Evolutionary conservation across 1,140 invertebrate species (phyloP).

Genomic region (Papilio dardanus): DNA sequence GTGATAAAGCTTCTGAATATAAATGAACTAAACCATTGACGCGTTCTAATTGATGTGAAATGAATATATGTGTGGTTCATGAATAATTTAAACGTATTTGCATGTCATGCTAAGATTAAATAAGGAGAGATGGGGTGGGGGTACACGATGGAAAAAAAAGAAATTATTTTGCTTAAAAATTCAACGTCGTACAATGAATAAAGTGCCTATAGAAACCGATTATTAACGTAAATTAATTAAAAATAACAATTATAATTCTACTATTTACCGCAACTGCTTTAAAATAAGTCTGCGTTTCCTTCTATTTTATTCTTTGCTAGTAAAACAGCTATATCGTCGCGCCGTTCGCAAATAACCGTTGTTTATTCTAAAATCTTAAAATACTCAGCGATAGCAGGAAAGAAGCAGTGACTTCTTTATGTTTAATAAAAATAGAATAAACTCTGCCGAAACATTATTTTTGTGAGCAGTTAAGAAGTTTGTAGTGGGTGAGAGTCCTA

Average conservation of each 20-base stretch:
- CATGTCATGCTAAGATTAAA: too few relatives aligned
- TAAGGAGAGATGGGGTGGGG: too few relatives aligned
- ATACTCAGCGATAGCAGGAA: constrained; percentile 28
- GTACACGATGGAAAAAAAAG: too few relatives aligned
- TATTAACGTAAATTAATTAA: neutral
- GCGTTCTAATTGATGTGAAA: neutral
- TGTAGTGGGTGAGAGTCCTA: constrained; percentile 12
- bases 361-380: constrained; percentile 16
- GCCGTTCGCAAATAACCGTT: constrained; percentile 18
- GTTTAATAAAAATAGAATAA: constrained; percentile 42
- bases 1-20: neutral
- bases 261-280: neutral
- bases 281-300: neutral
- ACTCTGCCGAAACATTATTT: constrained; percentile 21
- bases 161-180: too few relatives aligned
- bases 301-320: neutral
- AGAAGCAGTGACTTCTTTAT: constrained; percentile 41
- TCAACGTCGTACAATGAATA: neutral
- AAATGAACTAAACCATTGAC: neutral
- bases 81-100: neutral
- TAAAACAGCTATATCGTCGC: constrained; percentile 16
- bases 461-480: constrained; percentile 19
- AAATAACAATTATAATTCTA: too few relatives aligned
- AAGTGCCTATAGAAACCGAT: too few relatives aligned
- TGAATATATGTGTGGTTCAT: neutral